Evolutionary conservation across 1,140 invertebrate genomes (phyloP), one percentile per base, ranked within the genome.

Genomic region (Uloborus diversus): DNA sequence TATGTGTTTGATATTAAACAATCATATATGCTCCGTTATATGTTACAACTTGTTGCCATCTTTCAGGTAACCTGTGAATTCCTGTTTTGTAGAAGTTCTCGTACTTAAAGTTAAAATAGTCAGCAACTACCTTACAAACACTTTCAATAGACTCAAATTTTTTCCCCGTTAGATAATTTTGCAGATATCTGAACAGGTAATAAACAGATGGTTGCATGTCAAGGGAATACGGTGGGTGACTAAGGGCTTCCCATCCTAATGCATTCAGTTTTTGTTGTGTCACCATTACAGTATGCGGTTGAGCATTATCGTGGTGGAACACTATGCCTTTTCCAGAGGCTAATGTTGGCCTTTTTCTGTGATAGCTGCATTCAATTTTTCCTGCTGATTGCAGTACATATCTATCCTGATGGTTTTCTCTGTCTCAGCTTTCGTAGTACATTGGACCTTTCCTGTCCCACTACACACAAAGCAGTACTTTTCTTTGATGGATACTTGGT

Each of bases 301-400:
- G 49, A 53, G 20, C 49, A 59, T 59, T 59, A 59, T 59, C 56
- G 56, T 59, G 56, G 25, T 66, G 35, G 37, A 66, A 66, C 62
- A 66, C 62, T 47, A 66, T 66, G 47, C 42, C 62, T 66, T 49
- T 66, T 66, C 62, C 49, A 17, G 25, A 66, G 35, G 23, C 23
- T 47, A 66, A 66, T 49, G 42, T 42, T 30, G 62, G 13, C 62
- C 62, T 66, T 66, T 66, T 66, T 66, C 42, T 66, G 47, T 66
- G 62, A 66, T 66, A 66, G 62, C 62, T 66, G 62, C 62, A 66
- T 66, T 66, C 62, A 66, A 49, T 66, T 66, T 66, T 47, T 47
- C 62, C 62, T 47, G 62, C 42, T 66, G 25, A 66, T 66, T 66
- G 62, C 35, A 47, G 37, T 66, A 66, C 37, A 49, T 20, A 47